Conservation (phyloP, 2,113 vertebrate species). For the Gasterosteus nipponicus region DNA sequence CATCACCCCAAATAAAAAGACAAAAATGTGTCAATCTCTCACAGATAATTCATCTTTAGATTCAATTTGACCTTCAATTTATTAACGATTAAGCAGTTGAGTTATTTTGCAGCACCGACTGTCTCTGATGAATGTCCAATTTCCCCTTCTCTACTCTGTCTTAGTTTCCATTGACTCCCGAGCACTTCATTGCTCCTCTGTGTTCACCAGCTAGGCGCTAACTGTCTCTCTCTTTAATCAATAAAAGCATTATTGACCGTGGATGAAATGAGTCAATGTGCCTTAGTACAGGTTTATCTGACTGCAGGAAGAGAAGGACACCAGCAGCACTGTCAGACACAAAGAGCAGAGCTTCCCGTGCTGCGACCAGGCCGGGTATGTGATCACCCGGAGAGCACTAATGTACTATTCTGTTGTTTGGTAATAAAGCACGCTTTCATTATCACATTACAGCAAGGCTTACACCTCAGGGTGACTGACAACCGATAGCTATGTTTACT, state of each 20-base stretch:
- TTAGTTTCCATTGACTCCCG: not conserved
- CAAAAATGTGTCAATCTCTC: not conserved
- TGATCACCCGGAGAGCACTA: not conserved
- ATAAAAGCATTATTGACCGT: not conserved
- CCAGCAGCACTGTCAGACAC: not conserved
- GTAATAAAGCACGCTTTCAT: not conserved
- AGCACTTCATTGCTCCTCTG: not conserved
- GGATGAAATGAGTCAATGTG: not conserved
- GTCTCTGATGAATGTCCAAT: not conserved
- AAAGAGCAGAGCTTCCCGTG: not conserved
- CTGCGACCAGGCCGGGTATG: not conserved
- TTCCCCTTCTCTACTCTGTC: not conserved
- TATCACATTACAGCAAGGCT: not conserved
- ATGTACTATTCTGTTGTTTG: slow-evolving; percentile 5
- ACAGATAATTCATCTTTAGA: not conserved
- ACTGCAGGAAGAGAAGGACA: not conserved
- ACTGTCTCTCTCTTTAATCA: not conserved
- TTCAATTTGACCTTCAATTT: not conserved
- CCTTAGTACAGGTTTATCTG: not conserved
- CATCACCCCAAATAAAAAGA: not conserved
- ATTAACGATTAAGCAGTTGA: not conserved
- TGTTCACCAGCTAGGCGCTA: not conserved
- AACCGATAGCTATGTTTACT: not conserved
- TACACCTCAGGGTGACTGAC: slow-evolving; percentile 6
- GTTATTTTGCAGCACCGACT: not conserved